phyloP scores from a whole-genome alignment of 1,140 invertebrate genomes.

The Reticulitermes speratus region DNA sequence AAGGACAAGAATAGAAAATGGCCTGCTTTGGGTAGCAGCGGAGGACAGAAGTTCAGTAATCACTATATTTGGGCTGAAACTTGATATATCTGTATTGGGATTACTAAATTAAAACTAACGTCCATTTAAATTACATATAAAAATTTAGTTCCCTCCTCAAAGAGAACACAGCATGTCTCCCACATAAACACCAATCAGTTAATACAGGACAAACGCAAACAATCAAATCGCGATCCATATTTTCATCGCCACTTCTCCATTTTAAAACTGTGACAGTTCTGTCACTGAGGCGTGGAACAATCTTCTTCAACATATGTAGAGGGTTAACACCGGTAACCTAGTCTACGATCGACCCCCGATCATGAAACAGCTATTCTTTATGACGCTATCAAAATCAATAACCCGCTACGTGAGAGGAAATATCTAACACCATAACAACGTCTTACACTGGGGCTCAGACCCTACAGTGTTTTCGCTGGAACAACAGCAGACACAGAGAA shows the following conservation, averaged over 20 bases:
- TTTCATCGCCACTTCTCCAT: neutral
- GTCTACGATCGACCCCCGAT: neutral
- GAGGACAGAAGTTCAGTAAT: too few relatives aligned
- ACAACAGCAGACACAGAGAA: neutral
- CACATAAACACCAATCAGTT: too few relatives aligned
- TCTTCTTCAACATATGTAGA: neutral
- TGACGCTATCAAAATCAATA: neutral
- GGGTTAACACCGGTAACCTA: neutral
- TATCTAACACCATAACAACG: neutral
- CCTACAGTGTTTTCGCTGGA: neutral
- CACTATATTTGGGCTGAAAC: too few relatives aligned
- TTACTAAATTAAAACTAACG: too few relatives aligned
- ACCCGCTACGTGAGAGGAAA: neutral
- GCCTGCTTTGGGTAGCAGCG: too few relatives aligned
- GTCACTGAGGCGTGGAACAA: neutral
- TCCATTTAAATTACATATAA: too few relatives aligned
- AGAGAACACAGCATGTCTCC: too few relatives aligned
- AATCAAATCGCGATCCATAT: neutral
- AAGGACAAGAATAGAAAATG: too few relatives aligned
- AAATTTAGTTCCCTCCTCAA: too few relatives aligned
- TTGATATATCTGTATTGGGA: too few relatives aligned
- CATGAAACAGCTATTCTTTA: neutral
- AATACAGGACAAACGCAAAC: too few relatives aligned
- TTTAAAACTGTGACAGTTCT: neutral
- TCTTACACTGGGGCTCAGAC: neutral